Evolutionary conservation across 2,797 vertebrate species (phyloP).

Genomic region (Carduelis carduelis): DNA sequence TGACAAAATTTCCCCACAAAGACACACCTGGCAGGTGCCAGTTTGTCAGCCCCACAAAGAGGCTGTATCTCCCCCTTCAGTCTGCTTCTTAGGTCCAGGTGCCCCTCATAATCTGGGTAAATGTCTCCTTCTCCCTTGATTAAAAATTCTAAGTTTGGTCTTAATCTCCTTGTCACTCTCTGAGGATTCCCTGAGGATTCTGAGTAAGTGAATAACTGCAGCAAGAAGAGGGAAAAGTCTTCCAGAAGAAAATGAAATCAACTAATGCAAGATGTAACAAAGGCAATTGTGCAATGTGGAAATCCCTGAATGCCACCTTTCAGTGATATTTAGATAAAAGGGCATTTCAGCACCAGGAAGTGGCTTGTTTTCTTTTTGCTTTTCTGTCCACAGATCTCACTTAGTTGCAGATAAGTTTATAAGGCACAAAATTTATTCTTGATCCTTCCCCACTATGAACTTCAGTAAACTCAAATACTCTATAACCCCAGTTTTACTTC

Average conservation of each 20-base stretch:
- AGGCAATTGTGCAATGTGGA: background rate
- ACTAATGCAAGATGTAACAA: background rate
- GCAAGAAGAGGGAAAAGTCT: background rate
- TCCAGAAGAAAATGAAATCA: background rate
- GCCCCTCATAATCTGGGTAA: background rate
- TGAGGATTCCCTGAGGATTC: background rate
- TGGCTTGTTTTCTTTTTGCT: background rate
- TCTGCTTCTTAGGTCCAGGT: background rate
- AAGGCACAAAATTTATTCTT: background rate
- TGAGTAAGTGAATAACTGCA: background rate
- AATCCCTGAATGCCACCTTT: background rate
- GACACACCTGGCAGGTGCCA: accelerated
- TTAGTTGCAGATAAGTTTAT: background rate
- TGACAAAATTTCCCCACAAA: background rate
- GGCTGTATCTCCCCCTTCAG: background rate
- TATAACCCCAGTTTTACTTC: background rate
- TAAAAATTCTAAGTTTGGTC: background rate
- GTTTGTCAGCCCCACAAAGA: background rate
- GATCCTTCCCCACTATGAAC: background rate
- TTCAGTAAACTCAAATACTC: slow-evolving; percentile 6
- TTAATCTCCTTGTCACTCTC: background rate
- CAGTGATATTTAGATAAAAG: background rate
- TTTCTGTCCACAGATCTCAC: background rate
- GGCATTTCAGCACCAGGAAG: background rate
- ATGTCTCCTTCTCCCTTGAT: background rate